Evolutionary conservation across 2,888 invertebrate species (phyloP), one percentile per base, ranked within the genome.

Genomic region (Caenorhabditis parvicauda): DNA sequence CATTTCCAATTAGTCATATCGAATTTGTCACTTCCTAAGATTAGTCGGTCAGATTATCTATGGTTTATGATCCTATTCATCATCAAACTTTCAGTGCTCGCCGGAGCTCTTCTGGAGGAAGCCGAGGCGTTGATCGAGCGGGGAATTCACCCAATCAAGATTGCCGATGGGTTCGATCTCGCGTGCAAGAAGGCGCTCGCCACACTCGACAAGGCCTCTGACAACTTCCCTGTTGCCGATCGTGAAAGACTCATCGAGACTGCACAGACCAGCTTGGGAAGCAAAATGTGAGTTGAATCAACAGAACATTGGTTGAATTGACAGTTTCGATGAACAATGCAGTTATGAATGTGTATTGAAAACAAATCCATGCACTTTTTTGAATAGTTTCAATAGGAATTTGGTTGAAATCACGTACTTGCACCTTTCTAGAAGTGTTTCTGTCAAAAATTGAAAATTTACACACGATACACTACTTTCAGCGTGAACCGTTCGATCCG

Each of bases 161-260:
- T 98, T 74, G 95, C 98, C 5, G 98, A 99, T 84, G 98, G 98
- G 44, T 99, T 91, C 81, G 96, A 99, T 83, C 85, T 95, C 83
- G 98, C 98, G 0, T 92, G 95, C 0, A 89, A 91, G 67, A 87
- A 88, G 54, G 65, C 80, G 7, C 54, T 80, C 38, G 74, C 74
- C 58, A 66, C 67, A 2, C 84, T 99, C 64, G 92, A 94, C 65
- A 85, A 87, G 46, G 90, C 96, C 80, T 89, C 92, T 25, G 90
- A 94, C 72, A 87, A 88, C 0, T 96, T 93, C 83, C 90, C 91
- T 0, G 89, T 95, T 21, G 89, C 90, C 78, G 86, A 86, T 12
- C 86, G 89, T 2, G 93, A 95, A 79, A 89, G 91, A 17, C 86
- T 98, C 5, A 88, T 96, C 68, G 89, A 90, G 83, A 91, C 93